Percentiles rank a stretch among this genome's conserved stretches.
Conservation (phyloP, 1,140 invertebrate species). For the Andricus grossulariae region DNA sequence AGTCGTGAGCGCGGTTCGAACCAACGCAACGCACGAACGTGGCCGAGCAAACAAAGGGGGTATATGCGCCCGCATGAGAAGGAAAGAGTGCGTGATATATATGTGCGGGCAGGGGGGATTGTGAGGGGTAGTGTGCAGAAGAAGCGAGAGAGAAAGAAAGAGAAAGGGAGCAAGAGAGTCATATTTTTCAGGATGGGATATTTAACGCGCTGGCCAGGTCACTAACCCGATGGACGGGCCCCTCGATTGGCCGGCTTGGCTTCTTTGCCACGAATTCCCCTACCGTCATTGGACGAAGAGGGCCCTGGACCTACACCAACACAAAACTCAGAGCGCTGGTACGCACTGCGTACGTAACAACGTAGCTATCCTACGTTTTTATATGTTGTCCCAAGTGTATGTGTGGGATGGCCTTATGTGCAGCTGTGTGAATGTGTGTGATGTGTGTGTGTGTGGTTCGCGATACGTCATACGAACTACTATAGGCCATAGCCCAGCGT, state of each 20-base stretch:
- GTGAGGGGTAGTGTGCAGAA: conserved; percentile 43
- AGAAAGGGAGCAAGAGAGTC: conserved; percentile 60
- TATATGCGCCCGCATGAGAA: conserved; percentile 57
- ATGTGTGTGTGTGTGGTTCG: conserved; percentile 54
- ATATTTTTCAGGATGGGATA: conserved; percentile 76
- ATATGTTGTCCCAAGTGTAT: not conserved
- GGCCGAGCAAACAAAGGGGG: conserved; percentile 70
- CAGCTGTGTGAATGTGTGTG: conserved; percentile 45
- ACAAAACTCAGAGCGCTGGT: conserved; percentile 54
- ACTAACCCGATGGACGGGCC: conserved; percentile 69
- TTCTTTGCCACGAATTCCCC: conserved; percentile 71
- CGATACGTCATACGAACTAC: conserved; percentile 56
- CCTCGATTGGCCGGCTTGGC: conserved; percentile 70
- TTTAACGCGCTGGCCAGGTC: conserved; percentile 75
- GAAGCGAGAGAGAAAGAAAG: conserved; percentile 45
- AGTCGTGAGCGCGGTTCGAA: conserved; percentile 54
- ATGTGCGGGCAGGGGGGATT: conserved; percentile 37
- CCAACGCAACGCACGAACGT: conserved; percentile 47
- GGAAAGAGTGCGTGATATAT: conserved; percentile 37
- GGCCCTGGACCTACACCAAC: conserved; percentile 76
- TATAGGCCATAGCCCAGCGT: conserved; percentile 49
- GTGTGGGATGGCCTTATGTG: conserved; percentile 19
- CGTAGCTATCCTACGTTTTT: too few relatives aligned
- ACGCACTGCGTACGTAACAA: conserved; percentile 43
- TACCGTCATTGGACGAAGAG: conserved; percentile 70